Percentiles rank a stretch among this genome's conserved stretches.
Evolutionary conservation across 2,797 vertebrate genomes (phyloP).

Genomic region (Coregonus suidteri): DNA sequence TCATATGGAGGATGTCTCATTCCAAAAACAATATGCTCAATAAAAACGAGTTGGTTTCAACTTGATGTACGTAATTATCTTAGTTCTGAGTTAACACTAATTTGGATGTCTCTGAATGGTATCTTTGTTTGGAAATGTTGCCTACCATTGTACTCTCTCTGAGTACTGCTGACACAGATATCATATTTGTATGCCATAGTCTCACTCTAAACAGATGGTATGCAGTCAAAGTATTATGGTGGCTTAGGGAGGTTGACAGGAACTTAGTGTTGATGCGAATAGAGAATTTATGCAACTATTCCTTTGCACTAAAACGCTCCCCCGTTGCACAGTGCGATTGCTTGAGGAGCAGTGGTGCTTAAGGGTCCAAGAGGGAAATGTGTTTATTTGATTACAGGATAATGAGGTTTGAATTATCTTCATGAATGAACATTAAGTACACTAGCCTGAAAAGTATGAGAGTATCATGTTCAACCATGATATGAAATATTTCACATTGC

Average conservation of each 20-base stretch:
- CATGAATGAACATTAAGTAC: background rate
- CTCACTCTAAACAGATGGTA: conserved; percentile 8
- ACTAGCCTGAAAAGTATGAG: background rate
- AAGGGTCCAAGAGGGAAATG: conserved; percentile 39
- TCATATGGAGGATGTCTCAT: background rate
- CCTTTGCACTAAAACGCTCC: conserved; percentile 64
- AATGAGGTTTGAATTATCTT: background rate
- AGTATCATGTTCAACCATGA: background rate
- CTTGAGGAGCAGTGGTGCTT: conserved; percentile 52
- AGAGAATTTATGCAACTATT: conserved; percentile 70
- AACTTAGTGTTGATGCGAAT: conserved; percentile 42
- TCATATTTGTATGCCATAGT: background rate
- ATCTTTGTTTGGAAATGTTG: background rate
- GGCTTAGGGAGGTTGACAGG: conserved; percentile 22
- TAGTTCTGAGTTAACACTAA: background rate
- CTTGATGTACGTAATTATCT: background rate
- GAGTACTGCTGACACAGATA: background rate
- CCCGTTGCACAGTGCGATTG: conserved; percentile 54
- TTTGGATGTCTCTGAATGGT: background rate
- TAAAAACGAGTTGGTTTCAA: conserved; percentile 11
- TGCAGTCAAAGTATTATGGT: conserved; percentile 35
- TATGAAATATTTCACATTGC: background rate
- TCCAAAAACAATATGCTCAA: conserved; percentile 15
- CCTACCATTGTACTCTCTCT: background rate
- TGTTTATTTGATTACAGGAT: conserved; percentile 2